A percentile compares a stretch with the other conserved stretches of the same genome.
Conservation (phyloP, 2,888 invertebrate genomes). For the Laspeyria flexula region DNA sequence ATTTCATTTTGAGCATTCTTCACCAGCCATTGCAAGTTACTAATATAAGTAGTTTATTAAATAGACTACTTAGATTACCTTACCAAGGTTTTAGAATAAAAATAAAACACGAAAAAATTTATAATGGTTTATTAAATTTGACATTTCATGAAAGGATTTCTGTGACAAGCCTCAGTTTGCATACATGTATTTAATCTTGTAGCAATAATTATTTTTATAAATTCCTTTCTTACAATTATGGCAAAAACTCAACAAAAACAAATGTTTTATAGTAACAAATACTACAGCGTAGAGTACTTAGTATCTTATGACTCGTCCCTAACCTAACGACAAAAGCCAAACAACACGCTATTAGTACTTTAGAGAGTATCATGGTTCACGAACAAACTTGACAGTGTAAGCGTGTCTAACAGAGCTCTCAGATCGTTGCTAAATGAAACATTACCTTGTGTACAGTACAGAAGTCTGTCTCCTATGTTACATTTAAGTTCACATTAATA, state of each 20-base stretch:
- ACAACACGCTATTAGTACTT: slow-evolving; percentile 69
- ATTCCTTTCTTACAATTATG: slow-evolving; percentile 79
- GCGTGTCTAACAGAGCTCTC: slow-evolving; percentile 27
- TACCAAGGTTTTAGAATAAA: too few relatives aligned
- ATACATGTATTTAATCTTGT: slow-evolving; percentile 78
- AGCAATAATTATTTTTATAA: slow-evolving; percentile 79
- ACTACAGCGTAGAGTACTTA: slow-evolving; percentile 71
- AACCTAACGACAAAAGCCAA: slow-evolving; percentile 84
- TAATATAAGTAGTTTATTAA: too few relatives aligned
- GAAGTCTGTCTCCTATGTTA: slow-evolving; percentile 41
- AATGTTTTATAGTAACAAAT: slow-evolving; percentile 75
- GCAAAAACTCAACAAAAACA: slow-evolving; percentile 85
- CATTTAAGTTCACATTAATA: slow-evolving; percentile 71
- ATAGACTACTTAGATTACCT: too few relatives aligned
- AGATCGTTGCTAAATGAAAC: slow-evolving; percentile 29
- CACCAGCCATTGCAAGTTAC: too few relatives aligned
- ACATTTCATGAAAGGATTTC: slow-evolving; percentile 83
- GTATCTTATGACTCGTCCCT: slow-evolving; percentile 71
- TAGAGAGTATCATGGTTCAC: slow-evolving; percentile 57
- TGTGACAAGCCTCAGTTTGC: slow-evolving; percentile 84
- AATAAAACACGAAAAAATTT: slow-evolving; percentile 47
- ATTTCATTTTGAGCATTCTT: too few relatives aligned
- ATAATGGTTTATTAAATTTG: slow-evolving; percentile 85
- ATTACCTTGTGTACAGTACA: slow-evolving; percentile 29
- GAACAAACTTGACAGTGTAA: slow-evolving; percentile 38